Percentiles rank a stretch among this genome's conserved stretches.
phyloP scores from a whole-genome alignment of 2,797 vertebrate species.

The Sebastes trivittatus region DNA sequence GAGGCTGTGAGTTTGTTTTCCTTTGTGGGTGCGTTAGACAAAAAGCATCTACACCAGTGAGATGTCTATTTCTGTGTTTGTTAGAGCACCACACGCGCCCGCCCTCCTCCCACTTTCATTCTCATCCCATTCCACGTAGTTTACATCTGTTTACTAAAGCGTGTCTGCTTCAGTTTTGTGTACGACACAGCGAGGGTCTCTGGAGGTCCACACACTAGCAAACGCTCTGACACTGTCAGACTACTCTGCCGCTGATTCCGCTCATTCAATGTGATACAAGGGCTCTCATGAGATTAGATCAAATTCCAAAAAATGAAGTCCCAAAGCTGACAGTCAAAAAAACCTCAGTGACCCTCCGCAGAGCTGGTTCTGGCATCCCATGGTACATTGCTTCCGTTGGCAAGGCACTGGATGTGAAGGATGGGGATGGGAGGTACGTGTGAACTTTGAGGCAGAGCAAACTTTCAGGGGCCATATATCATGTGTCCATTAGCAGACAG shows the following conservation, averaged over 20 bases:
- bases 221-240: slow-evolving; percentile 7
- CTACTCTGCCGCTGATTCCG: not conserved
- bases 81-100: not conserved
- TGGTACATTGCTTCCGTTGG: slow-evolving; percentile 7
- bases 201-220: slow-evolving; percentile 40
- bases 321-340: not conserved
- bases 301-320: not conserved
- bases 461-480: slow-evolving; percentile 60
- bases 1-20: not conserved
- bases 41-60: slow-evolving; percentile 17
- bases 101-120: slow-evolving; percentile 32
- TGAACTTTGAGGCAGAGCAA: slow-evolving; percentile 56
- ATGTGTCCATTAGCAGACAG: slow-evolving; percentile 61
- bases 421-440: slow-evolving; percentile 20
- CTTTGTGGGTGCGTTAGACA: not conserved
- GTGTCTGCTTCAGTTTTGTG: slow-evolving; percentile 52
- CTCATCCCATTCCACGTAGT: slow-evolving; percentile 46
- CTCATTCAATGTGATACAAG: slow-evolving; percentile 22
- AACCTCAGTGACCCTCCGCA: not conserved
- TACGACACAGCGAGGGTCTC: slow-evolving; percentile 44
- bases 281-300: slow-evolving; percentile 40
- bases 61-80: slow-evolving; percentile 43
- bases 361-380: slow-evolving; percentile 7
- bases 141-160: slow-evolving; percentile 70
- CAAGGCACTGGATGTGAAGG: slow-evolving; percentile 12